phyloP scores from a whole-genome alignment of 2,113 vertebrate genomes.

The Microcebus tavaratra region DNA sequence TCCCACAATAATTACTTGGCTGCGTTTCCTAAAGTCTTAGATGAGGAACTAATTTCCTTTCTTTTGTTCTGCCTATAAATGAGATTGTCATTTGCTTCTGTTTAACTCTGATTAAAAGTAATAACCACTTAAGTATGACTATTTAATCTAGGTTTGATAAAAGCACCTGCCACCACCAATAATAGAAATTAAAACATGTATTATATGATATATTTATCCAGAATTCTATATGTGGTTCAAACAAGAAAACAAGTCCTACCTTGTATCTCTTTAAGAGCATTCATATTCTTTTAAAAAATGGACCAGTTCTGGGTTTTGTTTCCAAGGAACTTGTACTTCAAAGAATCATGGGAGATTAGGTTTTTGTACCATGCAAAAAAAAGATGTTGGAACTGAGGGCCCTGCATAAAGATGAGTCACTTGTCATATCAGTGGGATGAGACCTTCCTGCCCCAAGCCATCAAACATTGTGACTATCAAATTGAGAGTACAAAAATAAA shows the following conservation, averaged over 20 bases:
- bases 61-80: conserved; percentile 63
- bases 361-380: background rate
- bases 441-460: background rate
- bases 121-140: conserved; percentile 47
- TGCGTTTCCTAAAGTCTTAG: conserved; percentile 64
- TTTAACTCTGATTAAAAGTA: conserved; percentile 63
- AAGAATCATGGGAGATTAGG: background rate
- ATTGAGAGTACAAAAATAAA: background rate
- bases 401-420: background rate
- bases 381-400: background rate
- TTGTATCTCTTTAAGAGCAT: background rate
- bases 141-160: conserved; percentile 47
- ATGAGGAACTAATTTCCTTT: conserved; percentile 66
- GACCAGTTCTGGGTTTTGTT: background rate
- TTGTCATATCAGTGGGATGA: background rate
- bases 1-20: conserved; percentile 57
- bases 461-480: background rate
- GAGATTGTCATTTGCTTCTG: conserved; percentile 55
- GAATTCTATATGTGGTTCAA: conserved; percentile 19
- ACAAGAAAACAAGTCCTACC: background rate
- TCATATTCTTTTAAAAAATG: background rate
- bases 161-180: conserved; percentile 29
- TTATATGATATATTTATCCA: conserved; percentile 17
- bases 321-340: background rate
- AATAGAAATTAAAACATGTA: conserved; percentile 4